phyloP scores from a whole-genome alignment of 1,140 invertebrate genomes.

The Agrypnia vestita region DNA sequence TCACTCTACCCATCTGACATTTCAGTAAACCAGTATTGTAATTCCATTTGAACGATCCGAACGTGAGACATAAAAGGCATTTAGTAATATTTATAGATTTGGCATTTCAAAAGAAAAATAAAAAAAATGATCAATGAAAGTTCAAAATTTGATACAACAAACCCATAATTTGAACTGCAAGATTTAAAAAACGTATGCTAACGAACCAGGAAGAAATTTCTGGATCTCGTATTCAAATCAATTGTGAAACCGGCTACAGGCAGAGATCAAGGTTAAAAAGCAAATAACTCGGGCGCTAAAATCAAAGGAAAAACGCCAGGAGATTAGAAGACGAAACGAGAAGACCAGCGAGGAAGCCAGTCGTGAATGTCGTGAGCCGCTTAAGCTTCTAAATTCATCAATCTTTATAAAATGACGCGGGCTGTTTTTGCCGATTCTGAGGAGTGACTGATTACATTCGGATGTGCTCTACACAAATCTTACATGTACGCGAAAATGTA shows the following conservation, averaged over 20 bases:
- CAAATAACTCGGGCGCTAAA: slow-evolving; percentile 16
- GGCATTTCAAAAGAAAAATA: no score
- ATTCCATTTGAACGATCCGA: no score
- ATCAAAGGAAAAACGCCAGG: slow-evolving; percentile 13
- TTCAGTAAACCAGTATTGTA: no score
- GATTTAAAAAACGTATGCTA: no score
- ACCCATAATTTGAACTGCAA: no score
- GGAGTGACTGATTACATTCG: background rate
- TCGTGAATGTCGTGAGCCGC: slow-evolving; percentile 3
- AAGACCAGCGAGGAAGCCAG: background rate
- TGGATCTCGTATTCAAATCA: background rate
- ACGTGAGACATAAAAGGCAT: no score
- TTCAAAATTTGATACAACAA: no score
- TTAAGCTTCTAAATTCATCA: slow-evolving; percentile 25
- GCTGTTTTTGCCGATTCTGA: background rate
- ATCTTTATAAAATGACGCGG: background rate
- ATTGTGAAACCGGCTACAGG: slow-evolving; percentile 4
- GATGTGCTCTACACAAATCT: background rate
- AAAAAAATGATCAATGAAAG: no score
- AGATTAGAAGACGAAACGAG: background rate
- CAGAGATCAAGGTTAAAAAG: slow-evolving; percentile 34
- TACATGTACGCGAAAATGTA: background rate
- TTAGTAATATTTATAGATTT: no score
- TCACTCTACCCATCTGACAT: no score
- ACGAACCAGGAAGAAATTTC: no score